These are phyloP conservation scores for Misgurnus anguillicaudatus DNA, from an alignment of 2,113 vertebrate species.

Conservation along the genomic window DNA sequence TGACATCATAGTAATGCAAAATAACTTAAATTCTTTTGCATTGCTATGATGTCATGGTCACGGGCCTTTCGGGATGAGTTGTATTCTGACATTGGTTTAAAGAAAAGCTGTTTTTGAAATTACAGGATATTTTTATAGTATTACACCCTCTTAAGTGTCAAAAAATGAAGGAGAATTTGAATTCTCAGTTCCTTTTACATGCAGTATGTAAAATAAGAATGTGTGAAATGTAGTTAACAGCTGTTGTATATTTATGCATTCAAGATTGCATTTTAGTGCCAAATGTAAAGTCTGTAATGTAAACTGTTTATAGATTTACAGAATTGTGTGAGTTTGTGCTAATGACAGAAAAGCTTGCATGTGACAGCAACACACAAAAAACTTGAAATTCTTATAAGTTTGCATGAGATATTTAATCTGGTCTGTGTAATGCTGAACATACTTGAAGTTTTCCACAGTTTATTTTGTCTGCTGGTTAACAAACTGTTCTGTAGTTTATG, in stretches of 20 bases:
- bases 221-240: background rate
- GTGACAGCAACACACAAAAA: no score
- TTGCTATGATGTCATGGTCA: no score
- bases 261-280: constrained; percentile 18
- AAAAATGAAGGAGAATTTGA: no score
- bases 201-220: background rate
- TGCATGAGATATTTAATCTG: background rate
- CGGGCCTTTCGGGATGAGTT: no score
- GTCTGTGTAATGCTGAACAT: background rate
- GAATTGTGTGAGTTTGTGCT: no score
- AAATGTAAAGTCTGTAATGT: constrained; percentile 8
- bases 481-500: background rate
- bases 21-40: no score
- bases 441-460: background rate
- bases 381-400: background rate
- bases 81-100: no score
- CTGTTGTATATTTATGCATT: background rate
- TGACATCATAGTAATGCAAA: no score
- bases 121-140: no score
- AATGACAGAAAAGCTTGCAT: no score
- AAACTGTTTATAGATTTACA: background rate
- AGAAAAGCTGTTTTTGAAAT: no score
- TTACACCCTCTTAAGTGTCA: no score
- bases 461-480: background rate
- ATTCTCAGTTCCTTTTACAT: background rate